Evolutionary conservation across 1,140 invertebrate species (phyloP), one percentile per base, ranked within the genome.

Genomic region (Hormaphis cornu): DNA sequence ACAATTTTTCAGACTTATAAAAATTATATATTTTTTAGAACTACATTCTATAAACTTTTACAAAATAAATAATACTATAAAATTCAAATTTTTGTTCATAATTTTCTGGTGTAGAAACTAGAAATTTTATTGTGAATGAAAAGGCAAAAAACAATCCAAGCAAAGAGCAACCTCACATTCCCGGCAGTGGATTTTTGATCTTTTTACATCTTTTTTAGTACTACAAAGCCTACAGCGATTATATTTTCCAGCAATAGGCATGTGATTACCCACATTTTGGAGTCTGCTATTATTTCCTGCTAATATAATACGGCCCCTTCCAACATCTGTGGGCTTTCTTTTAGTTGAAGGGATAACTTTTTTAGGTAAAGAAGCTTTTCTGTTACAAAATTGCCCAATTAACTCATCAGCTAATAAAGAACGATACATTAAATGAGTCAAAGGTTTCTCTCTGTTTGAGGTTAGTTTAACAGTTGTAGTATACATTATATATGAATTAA

Each of bases 401-500:
- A 52, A 35, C 8, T 71, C 24, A 48, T 52, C n/a, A 28, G 42
- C 44, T 24, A 71, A 69, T 28, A 28, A n/a, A 12, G 59, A 69
- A 16, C 30, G n/a, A 71, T 26, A 71, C 42, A 71, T 52, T 48
- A 37, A 1, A 44, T 71, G 70, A 20, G 30, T 22, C 42, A 52
- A 20, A 44, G 12, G 26, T 70, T 52, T 37, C 16, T 12, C 24
- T 7, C 30, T 53, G 16, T 16, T 28, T n/a, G 24, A 28, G n/a
- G 3, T 26, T 53, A 26, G 50, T 28, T 53, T 30, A 28, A 28
- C 16, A n/a, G 33, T 69, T 22, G 35, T 42, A 52, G 52, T 46
- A 35, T 71, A 69, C 24, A 70, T 20, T 6, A 71, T 70, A 44
- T 35, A 71, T 28, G 26, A 53, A 40, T 72, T 72, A 14, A 72